phyloP scores from a whole-genome alignment of 30 jellyfish, hydroid and myxozoan genomes.

The Cassiopea andromeda region DNA sequence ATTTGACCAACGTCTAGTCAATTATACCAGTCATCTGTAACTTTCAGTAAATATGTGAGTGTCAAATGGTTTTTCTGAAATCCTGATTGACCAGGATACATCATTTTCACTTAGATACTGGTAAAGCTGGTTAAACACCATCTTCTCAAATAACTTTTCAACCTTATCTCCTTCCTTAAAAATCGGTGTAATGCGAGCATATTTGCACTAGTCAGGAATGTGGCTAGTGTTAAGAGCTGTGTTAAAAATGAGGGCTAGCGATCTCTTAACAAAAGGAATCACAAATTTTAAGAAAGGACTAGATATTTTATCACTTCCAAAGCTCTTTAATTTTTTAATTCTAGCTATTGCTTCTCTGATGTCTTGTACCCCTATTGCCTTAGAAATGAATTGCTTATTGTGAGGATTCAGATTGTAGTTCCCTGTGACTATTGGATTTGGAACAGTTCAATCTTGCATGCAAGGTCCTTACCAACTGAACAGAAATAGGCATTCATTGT shows the following conservation, averaged over 20 bases:
- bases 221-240: constrained; percentile 20
- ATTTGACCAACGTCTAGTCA: not conserved
- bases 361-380: too few relatives aligned
- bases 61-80: not conserved
- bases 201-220: not conserved
- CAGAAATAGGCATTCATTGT: constrained; percentile 25
- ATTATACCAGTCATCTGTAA: not conserved
- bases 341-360: too few relatives aligned
- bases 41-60: not conserved
- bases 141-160: not conserved
- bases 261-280: not conserved
- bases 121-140: not conserved
- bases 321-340: too few relatives aligned
- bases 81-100: not conserved
- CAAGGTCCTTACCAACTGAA: too few relatives aligned
- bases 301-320: not conserved
- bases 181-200: constrained; percentile 23
- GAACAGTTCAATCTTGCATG: constrained; percentile 19
- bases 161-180: too few relatives aligned
- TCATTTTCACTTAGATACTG: not conserved
- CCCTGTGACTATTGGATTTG: constrained; percentile 30
- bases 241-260: constrained; percentile 18
- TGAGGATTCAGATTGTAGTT: too few relatives aligned
- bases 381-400: too few relatives aligned
- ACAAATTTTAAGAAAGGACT: constrained; percentile 20